Conservation (phyloP, 1,140 invertebrate species). For the Leptinotarsa lineolata region DNA sequence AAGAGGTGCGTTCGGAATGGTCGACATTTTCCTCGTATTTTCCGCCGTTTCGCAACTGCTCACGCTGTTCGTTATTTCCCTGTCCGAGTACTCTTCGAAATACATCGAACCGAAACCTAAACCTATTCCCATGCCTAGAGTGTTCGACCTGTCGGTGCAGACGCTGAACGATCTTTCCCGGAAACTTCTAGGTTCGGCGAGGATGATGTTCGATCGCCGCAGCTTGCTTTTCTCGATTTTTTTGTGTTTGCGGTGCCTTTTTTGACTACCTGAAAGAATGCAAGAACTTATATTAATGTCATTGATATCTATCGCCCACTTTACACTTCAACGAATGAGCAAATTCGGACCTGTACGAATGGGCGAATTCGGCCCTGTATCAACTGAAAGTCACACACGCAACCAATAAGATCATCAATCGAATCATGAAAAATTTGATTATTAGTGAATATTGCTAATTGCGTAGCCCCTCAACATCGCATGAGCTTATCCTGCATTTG, state of each 20-base stretch:
- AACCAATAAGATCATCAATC: no score
- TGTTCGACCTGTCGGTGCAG: conserved; percentile 51
- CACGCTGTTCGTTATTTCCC: conserved; percentile 71
- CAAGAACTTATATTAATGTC: neutral
- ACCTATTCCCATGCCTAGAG: conserved; percentile 39
- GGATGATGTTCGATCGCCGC: conserved; percentile 29
- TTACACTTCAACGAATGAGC: no score
- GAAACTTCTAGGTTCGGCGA: conserved; percentile 39
- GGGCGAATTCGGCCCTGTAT: no score
- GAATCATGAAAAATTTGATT: no score
- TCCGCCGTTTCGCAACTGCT: conserved; percentile 62
- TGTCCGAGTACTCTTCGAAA: conserved; percentile 61
- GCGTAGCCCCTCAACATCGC: no score
- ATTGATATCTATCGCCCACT: no score
- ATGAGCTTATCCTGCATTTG: no score
- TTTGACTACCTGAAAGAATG: conserved; percentile 21
- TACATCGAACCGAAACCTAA: conserved; percentile 35
- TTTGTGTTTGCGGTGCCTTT: conserved; percentile 51
- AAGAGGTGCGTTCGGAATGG: conserved; percentile 57
- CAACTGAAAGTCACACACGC: no score
- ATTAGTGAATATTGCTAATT: no score
- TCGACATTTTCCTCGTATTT: conserved; percentile 62
- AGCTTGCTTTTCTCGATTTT: conserved; percentile 38
- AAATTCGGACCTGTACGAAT: no score
- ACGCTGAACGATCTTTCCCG: conserved; percentile 51